phyloP scores from a whole-genome alignment of 1,140 invertebrate species.

The Eurosta solidaginis region DNA sequence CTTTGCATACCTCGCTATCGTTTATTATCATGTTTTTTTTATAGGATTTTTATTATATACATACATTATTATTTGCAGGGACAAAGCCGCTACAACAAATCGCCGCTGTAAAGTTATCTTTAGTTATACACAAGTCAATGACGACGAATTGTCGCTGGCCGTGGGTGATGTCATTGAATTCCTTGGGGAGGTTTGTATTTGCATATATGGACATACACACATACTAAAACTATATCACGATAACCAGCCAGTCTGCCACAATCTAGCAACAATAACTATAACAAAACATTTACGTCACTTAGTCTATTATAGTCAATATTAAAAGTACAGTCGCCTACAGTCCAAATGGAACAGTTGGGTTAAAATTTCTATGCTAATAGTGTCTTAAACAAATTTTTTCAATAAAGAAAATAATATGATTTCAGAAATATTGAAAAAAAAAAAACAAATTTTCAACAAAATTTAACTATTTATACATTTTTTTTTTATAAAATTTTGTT shows the following conservation, averaged over 20 bases:
- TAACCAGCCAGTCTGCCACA: background rate
- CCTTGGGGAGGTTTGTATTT: constrained; percentile 73
- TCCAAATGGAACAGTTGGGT: too few relatives aligned
- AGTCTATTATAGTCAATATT: background rate
- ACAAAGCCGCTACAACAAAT: constrained; percentile 62
- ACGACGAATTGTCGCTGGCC: constrained; percentile 85
- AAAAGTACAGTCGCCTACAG: background rate
- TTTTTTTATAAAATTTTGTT: too few relatives aligned
- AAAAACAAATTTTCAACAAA: constrained; percentile 11
- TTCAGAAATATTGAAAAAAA: too few relatives aligned
- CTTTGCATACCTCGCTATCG: background rate
- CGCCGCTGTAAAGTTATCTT: constrained; percentile 83
- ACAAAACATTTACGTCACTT: constrained; percentile 10
- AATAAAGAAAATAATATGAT: too few relatives aligned
- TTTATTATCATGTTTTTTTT: background rate
- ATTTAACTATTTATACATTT: too few relatives aligned
- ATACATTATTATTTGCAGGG: constrained; percentile 43
- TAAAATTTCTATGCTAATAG: too few relatives aligned
- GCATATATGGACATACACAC: background rate
- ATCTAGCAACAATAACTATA: constrained; percentile 19
- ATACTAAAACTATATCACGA: background rate
- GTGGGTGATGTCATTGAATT: constrained; percentile 88
- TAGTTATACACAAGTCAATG: constrained; percentile 88
- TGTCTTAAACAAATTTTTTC: too few relatives aligned
- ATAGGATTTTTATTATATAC: background rate